Evolutionary conservation across 2,888 invertebrate species (phyloP).

Genomic region (Ophraella communa): DNA sequence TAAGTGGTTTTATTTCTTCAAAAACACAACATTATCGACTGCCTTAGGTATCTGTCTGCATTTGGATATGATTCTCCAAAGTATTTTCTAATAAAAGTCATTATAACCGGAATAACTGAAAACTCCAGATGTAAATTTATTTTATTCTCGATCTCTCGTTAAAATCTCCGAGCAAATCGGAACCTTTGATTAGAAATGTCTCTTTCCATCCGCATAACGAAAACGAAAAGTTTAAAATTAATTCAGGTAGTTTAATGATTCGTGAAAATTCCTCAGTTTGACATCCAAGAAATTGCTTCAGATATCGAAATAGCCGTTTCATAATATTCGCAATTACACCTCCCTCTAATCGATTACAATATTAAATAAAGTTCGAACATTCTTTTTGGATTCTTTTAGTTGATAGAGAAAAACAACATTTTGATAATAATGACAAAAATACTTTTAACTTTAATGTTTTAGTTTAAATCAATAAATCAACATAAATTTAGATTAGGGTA

Average conservation of each 20-base stretch:
- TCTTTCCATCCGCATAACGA: constrained; percentile 24
- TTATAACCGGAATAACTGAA: constrained; percentile 4
- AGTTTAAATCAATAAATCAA: no score
- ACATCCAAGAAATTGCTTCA: constrained; percentile 41
- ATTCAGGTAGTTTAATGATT: constrained; percentile 47
- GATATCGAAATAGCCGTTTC: constrained; percentile 35
- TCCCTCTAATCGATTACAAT: constrained; percentile 28
- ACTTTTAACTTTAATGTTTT: no score
- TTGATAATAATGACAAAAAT: no score
- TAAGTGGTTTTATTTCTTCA: no score
- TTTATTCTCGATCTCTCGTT: constrained; percentile 25
- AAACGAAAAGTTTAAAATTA: constrained; percentile 46
- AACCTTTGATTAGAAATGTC: constrained; percentile 36
- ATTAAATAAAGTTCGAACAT: neutral
- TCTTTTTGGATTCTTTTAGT: neutral
- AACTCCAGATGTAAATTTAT: constrained; percentile 18
- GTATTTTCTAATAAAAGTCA: neutral
- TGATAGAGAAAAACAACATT: no score
- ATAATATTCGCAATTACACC: constrained; percentile 44
- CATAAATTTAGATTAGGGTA: no score
- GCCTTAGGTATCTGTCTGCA: no score
- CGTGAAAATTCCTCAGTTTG: constrained; percentile 47
- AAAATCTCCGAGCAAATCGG: constrained; percentile 20
- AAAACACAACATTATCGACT: no score
- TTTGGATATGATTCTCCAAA: neutral